Percentiles rank a stretch among this genome's conserved stretches.
Evolutionary conservation across 2,888 invertebrate species (phyloP).

Genomic region (Malthinus flaveolus): DNA sequence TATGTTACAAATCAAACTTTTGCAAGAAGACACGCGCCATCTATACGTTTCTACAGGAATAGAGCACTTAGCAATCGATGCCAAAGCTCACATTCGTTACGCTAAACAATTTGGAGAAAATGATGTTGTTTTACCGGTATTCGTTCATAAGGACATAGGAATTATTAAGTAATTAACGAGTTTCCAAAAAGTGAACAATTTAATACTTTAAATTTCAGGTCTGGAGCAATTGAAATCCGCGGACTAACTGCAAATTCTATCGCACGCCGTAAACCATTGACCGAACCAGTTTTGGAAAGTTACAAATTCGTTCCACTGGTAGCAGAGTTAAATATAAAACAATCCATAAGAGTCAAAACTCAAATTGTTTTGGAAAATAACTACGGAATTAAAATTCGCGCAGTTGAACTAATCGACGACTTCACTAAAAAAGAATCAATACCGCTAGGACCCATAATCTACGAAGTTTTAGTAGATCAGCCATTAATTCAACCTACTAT

Average conservation of each 20-base stretch:
- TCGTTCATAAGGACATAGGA: conserved; percentile 51
- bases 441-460: conserved; percentile 60
- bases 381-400: conserved; percentile 64
- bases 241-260: conserved; percentile 79
- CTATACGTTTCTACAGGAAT: conserved; percentile 68
- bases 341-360: conserved; percentile 62
- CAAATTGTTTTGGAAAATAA: conserved; percentile 77
- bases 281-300: conserved; percentile 77
- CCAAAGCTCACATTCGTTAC: conserved; percentile 24
- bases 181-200: not conserved
- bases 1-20: conserved; percentile 80
- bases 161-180: conserved; percentile 36
- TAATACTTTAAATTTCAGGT: conserved; percentile 47
- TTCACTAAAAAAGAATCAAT: conserved; percentile 45
- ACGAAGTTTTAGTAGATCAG: conserved; percentile 65
- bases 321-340: conserved; percentile 31
- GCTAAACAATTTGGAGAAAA: conserved; percentile 38
- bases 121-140: conserved; percentile 42
- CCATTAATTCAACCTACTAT: conserved; percentile 72
- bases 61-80: conserved; percentile 28
- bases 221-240: conserved; percentile 77
- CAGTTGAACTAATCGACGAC: conserved; percentile 54
- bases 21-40: conserved; percentile 67
- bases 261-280: conserved; percentile 67
- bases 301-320: conserved; percentile 72